Evolutionary conservation across 2,797 vertebrate genomes (phyloP), one percentile per base, ranked within the genome.

Genomic region (Dendrocincla fuliginosa): DNA sequence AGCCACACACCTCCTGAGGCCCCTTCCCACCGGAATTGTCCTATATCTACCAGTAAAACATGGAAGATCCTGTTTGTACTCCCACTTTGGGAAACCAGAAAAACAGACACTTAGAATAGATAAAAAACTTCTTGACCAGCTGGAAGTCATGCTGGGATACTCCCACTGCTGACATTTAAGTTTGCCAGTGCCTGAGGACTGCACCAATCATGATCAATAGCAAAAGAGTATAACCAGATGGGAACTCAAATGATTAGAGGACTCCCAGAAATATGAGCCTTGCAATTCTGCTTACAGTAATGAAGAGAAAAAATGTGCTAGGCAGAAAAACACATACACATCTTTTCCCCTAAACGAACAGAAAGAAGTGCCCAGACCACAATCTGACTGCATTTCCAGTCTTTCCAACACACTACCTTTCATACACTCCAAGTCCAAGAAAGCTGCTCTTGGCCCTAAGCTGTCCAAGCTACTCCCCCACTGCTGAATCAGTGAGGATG

Each of bases 151-250:
- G 6, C 74, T 55, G 23, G 41, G 78, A 95, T 95, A 96, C 90
- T 92, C 96, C 95, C 84, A 96, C 92, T 79, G 52, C 78, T 95
- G 94, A 96, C 90, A 97, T 97, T 97, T 95, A 94, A 87, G 93
- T 68, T 80, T 96, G 93, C 93, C 96, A 97, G 64, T 77, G 88
- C 84, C 77, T 87, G 60, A 80, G 52, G 63, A 94, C 18, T 49
- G 46, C 49, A 92, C 74, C 80, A 87, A 70, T 76, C 59, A 79
- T 79, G 67, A 96, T 87, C 90, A 90, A 82, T 87, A 89, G 33
- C 47, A 41, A 89, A 82, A 57, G 70, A 67, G 6, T 5, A 67
- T 63, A 93, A 94, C 68, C 94, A 96, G 92, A 97, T 92, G 93
- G 92, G 33, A 91, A 68, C 32, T 85, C 68, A 76, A 25, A 78